These are phyloP conservation scores for Apamea sordens DNA, from an alignment of 2,888 invertebrate species.

Conservation along the genomic window DNA sequence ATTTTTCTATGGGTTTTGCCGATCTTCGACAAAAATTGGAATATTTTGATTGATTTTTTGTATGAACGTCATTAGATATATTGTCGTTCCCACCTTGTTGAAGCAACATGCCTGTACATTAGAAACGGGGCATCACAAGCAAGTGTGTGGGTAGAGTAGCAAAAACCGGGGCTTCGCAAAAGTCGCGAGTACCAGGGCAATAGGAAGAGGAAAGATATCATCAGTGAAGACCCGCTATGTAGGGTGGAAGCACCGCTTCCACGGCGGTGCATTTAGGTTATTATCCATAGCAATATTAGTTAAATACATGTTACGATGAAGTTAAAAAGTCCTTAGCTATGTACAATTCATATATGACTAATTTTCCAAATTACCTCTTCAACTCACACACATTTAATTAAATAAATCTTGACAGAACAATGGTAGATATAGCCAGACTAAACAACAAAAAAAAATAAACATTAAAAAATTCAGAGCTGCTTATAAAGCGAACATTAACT, in stretches of 20 bases:
- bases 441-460: background rate
- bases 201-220: conserved; percentile 70
- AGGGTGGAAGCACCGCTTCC: conserved; percentile 49
- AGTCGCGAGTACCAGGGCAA: conserved; percentile 65
- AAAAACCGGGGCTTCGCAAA: conserved; percentile 46
- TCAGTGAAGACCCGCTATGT: conserved; percentile 69
- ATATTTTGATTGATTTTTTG: background rate
- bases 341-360: too few relatives aligned
- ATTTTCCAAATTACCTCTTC: background rate
- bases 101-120: background rate
- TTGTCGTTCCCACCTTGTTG: background rate
- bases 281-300: background rate
- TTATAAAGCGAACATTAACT: conserved; percentile 11
- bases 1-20: background rate
- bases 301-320: background rate
- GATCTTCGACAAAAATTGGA: background rate
- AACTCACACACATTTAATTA: background rate
- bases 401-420: background rate
- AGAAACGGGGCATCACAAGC: conserved; percentile 2
- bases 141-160: conserved; percentile 5
- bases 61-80: background rate
- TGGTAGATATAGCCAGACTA: too few relatives aligned
- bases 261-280: background rate
- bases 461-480: background rate
- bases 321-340: background rate